Evolutionary conservation across 2,797 vertebrate genomes (phyloP).

Genomic region (Lithobates sylvaticus): DNA sequence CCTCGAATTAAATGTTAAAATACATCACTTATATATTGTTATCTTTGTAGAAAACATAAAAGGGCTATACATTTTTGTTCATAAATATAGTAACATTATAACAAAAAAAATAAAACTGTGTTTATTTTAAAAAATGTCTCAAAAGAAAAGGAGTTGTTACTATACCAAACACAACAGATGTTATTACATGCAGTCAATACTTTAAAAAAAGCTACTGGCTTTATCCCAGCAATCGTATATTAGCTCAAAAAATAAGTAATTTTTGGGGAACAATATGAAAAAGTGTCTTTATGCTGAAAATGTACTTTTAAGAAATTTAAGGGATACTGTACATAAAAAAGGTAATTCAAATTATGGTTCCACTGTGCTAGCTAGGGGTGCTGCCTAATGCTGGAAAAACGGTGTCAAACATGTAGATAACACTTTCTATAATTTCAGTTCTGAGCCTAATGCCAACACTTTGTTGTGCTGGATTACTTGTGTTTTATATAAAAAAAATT

Average conservation of each 20-base stretch:
- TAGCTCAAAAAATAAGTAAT: neutral
- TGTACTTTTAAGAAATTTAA: neutral
- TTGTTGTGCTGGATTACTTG: no score
- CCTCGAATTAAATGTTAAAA: neutral
- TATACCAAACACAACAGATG: neutral
- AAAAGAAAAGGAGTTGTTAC: no score
- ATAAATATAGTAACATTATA: neutral
- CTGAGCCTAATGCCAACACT: no score
- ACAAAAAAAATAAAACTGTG: no score
- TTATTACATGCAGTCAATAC: neutral
- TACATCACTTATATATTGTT: neutral
- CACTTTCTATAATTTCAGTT: no score
- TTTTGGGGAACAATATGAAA: neutral
- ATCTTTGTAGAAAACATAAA: neutral
- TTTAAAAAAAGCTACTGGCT: neutral
- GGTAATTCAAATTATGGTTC: no score
- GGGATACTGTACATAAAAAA: no score
- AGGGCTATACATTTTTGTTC: neutral
- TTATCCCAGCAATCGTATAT: neutral
- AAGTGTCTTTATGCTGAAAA: neutral
- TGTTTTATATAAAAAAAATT: no score
- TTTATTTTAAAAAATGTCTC: no score
- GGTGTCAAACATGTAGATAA: no score
- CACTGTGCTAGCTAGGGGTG: no score
- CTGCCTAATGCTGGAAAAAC: no score